Percentiles rank a stretch among this genome's conserved stretches.
Conservation (phyloP, 2,113 vertebrate species). For the Octodon degus region DNA sequence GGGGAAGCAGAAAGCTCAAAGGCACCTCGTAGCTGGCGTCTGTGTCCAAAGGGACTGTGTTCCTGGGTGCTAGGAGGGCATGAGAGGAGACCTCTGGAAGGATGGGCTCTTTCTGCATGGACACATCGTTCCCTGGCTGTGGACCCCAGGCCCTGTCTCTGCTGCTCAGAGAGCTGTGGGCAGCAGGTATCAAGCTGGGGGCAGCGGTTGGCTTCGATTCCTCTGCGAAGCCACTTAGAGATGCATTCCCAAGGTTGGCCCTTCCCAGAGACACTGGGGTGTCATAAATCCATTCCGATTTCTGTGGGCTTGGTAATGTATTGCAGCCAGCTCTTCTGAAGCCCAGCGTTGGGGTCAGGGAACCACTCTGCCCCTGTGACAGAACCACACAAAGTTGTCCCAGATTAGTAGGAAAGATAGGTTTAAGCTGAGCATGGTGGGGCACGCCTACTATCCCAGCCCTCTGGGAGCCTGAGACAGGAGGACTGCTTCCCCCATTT, state of each 20-base stretch:
- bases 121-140: conserved; percentile 45
- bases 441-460: background rate
- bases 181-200: conserved; percentile 20
- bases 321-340: conserved; percentile 79
- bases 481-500: background rate
- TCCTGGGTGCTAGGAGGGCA: conserved; percentile 72
- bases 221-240: conserved; percentile 45
- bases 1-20: conserved; percentile 74
- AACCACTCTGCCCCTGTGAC: background rate
- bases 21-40: conserved; percentile 72
- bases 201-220: conserved; percentile 71
- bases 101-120: conserved; percentile 63
- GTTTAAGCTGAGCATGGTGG: background rate
- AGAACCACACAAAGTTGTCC: conserved; percentile 80
- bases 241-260: conserved; percentile 4
- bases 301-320: conserved; percentile 88
- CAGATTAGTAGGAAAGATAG: background rate
- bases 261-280: conserved; percentile 87
- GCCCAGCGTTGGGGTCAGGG: conserved; percentile 58
- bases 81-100: conserved; percentile 74
- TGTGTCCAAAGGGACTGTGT: conserved; percentile 8
- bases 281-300: conserved; percentile 93
- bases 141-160: conserved; percentile 33
- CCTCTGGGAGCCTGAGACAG: background rate
- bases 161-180: background rate